Percentiles rank a stretch among this genome's conserved stretches.
phyloP scores from a whole-genome alignment of 2,888 invertebrate species.

The Palloptera scutellata region DNA sequence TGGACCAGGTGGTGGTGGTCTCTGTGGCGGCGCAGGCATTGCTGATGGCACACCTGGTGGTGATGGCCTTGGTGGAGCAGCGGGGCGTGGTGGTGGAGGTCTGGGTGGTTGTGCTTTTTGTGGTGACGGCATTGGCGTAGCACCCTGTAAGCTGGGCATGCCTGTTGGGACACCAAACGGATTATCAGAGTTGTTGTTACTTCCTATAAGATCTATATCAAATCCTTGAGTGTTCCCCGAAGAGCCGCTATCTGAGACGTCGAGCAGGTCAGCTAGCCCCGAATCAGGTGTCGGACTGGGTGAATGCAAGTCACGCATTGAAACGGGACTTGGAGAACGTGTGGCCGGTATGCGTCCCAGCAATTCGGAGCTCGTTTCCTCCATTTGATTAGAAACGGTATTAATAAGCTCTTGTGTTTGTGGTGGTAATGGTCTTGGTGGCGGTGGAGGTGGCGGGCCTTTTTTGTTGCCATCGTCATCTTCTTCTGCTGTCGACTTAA shows the following conservation, averaged over 20 bases:
- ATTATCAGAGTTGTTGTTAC: constrained; percentile 52
- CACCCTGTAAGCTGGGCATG: constrained; percentile 62
- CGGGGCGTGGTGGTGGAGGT: constrained; percentile 64
- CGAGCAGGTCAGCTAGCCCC: constrained; percentile 70
- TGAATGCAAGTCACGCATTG: constrained; percentile 81
- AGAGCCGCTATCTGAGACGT: constrained; percentile 67
- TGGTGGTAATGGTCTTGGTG: constrained; percentile 69
- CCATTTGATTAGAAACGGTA: constrained; percentile 88
- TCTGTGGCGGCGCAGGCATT: constrained; percentile 63
- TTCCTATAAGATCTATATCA: constrained; percentile 53
- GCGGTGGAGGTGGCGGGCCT: constrained; percentile 53
- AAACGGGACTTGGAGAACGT: constrained; percentile 86
- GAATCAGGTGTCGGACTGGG: constrained; percentile 84
- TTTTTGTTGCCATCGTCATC: constrained; percentile 52
- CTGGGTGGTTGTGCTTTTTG: constrained; percentile 66
- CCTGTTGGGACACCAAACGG: constrained; percentile 63
- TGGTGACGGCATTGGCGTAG: constrained; percentile 66
- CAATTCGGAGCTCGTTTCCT: constrained; percentile 84
- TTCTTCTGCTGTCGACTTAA: constrained; percentile 55
- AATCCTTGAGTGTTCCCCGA: constrained; percentile 54
- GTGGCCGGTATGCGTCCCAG: constrained; percentile 85
- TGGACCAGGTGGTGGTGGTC: constrained; percentile 61
- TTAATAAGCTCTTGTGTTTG: constrained; percentile 86
- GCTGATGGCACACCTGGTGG: constrained; percentile 58
- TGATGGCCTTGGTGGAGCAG: constrained; percentile 59